Conservation (phyloP, 2,113 vertebrate genomes). For the Lates calcarifer region DNA sequence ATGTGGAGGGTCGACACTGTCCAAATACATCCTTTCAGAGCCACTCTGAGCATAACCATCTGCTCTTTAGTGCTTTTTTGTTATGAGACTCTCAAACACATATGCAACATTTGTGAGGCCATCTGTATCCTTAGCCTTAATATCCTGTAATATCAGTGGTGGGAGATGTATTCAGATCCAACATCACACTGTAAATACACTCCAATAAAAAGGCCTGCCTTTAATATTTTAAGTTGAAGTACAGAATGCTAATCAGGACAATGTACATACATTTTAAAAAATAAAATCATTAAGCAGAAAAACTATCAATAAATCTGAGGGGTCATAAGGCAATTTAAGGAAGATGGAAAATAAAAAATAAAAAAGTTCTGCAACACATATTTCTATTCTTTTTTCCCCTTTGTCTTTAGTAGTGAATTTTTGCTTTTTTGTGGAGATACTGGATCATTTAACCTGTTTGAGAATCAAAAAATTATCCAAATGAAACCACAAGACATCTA, state of each 20-base stretch:
- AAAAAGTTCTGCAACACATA: neutral
- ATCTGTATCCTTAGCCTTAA: neutral
- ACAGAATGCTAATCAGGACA: too few species aligned
- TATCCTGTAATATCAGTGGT: neutral
- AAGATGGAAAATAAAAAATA: neutral
- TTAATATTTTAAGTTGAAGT: too few species aligned
- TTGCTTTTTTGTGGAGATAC: neutral
- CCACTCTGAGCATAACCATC: slow-evolving; percentile 5
- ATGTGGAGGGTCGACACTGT: slow-evolving; percentile 22
- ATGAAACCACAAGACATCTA: neutral
- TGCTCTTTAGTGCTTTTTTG: too few species aligned
- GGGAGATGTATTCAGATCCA: neutral
- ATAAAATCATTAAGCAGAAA: too few species aligned
- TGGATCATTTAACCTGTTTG: too few species aligned
- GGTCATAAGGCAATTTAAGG: neutral
- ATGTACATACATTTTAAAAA: too few species aligned
- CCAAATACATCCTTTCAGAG: slow-evolving; percentile 14
- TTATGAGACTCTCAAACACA: neutral
- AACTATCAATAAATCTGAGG: neutral
- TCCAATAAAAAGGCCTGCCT: too few species aligned
- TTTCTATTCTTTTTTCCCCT: too few species aligned
- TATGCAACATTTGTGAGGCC: neutral
- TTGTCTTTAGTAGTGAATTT: neutral
- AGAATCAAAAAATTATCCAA: neutral
- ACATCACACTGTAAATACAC: too few species aligned